These are phyloP conservation scores for Premnoplex brunnescens DNA, from an alignment of 2,797 vertebrate species.

Conservation along the genomic window DNA sequence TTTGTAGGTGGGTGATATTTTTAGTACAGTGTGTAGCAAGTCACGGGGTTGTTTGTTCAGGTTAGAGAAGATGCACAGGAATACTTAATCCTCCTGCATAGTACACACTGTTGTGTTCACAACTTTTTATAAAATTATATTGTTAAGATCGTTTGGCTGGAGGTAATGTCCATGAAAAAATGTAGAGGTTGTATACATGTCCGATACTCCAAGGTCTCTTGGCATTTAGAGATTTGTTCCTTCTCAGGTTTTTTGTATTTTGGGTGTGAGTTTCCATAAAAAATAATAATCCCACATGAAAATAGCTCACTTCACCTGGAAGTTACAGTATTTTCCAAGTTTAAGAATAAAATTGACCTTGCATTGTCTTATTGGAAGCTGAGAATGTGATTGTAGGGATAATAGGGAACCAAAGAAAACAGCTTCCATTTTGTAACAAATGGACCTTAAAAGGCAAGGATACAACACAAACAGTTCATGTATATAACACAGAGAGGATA, in stretches of 20 bases:
- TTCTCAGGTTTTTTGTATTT: not conserved
- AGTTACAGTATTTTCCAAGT: not conserved
- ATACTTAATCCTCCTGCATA: not conserved
- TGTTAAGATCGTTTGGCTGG: rapidly evolving
- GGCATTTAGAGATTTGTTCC: not conserved
- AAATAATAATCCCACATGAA: not conserved
- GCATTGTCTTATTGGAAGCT: not conserved
- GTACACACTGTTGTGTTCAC: not conserved
- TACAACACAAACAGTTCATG: not conserved
- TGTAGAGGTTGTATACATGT: not conserved
- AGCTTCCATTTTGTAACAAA: not conserved
- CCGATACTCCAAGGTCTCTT: not conserved
- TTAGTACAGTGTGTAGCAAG: not conserved
- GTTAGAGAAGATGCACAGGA: not conserved
- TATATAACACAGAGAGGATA: not conserved
- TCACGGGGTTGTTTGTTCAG: not conserved
- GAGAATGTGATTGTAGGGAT: not conserved
- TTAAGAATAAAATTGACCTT: not conserved
- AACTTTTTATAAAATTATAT: not conserved
- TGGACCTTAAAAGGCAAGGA: not conserved
- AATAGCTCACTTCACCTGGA: not conserved
- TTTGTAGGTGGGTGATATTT: not conserved
- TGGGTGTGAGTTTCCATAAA: rapidly evolving
- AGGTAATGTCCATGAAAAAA: not conserved
- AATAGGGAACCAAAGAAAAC: not conserved